Conservation (phyloP, 2,797 vertebrate genomes). For the Percopsis omiscomaycus region DNA sequence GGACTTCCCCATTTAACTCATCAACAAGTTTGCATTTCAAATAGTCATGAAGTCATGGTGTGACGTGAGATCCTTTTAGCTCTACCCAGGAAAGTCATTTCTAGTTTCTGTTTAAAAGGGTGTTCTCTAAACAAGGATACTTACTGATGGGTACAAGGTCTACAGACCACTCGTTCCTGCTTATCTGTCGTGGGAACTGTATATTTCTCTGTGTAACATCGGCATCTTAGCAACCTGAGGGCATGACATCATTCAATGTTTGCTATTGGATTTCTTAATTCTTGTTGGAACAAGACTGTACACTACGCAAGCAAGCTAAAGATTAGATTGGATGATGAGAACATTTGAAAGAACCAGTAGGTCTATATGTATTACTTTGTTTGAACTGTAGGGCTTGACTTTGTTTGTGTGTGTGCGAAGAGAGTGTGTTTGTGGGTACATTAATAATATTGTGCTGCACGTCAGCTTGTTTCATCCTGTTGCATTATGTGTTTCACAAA, state of each 20-base stretch:
- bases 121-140: not conserved
- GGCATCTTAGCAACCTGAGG: conserved; percentile 28
- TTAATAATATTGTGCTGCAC: not conserved
- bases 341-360: too few relatives aligned
- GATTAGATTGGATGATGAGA: not conserved
- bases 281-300: conserved; percentile 4
- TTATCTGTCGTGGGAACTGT: conserved; percentile 22
- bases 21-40: conserved; percentile 16
- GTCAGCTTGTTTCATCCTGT: conserved; percentile 13
- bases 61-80: conserved; percentile 33
- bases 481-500: conserved; percentile 41
- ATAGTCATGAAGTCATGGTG: conserved; percentile 9
- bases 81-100: conserved; percentile 14
- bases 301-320: not conserved
- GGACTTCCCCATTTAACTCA: too few relatives aligned
- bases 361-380: too few relatives aligned
- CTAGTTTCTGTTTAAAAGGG: conserved; percentile 19
- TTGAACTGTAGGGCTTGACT: too few relatives aligned
- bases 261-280: conserved; percentile 28
- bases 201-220: conserved; percentile 16
- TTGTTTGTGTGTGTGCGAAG: conserved; percentile 1
- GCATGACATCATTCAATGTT: conserved; percentile 56
- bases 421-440: not conserved
- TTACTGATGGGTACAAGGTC: conserved; percentile 9
- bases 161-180: conserved; percentile 14